A percentile compares a stretch with the other conserved stretches of the same genome.
Evolutionary conservation across 2,797 vertebrate genomes (phyloP).

Genomic region (Macroramphosus scolopax): DNA sequence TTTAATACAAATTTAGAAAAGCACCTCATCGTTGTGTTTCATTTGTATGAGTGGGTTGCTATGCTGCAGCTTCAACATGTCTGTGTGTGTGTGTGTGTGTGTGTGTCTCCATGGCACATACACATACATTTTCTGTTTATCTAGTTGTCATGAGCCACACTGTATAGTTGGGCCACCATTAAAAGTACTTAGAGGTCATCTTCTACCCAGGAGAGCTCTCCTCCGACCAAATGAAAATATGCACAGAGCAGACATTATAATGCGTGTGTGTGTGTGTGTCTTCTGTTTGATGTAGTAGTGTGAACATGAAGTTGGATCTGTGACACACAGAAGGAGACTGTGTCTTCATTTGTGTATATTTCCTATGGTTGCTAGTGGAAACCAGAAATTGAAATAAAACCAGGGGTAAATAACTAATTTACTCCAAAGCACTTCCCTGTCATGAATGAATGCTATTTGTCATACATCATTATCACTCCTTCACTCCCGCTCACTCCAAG

Average conservation of each 20-base stretch:
- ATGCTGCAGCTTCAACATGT: slow-evolving; percentile 45
- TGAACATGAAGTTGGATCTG: slow-evolving; percentile 42
- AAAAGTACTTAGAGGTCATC: slow-evolving; percentile 38
- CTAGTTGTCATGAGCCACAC: slow-evolving; percentile 63
- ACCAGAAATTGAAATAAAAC: slow-evolving; percentile 49
- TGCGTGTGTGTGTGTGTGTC: slow-evolving; percentile 5
- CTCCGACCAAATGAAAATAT: slow-evolving; percentile 19
- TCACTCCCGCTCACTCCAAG: too few relatives aligned
- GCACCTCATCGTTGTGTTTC: slow-evolving; percentile 20
- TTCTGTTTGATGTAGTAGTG: slow-evolving; percentile 54
- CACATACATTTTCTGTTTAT: slow-evolving; percentile 45
- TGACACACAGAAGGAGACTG: slow-evolving; percentile 10
- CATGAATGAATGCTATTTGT: slow-evolving; percentile 46
- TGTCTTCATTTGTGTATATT: slow-evolving; percentile 51
- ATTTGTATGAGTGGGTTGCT: slow-evolving; percentile 57
- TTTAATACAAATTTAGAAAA: slow-evolving; percentile 26
- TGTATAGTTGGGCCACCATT: slow-evolving; percentile 24
- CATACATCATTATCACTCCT: too few relatives aligned
- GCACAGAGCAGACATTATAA: slow-evolving; percentile 13
- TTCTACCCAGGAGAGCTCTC: too few relatives aligned
- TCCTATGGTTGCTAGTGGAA: slow-evolving; percentile 59
- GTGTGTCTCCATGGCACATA: slow-evolving; percentile 9
- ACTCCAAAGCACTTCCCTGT: slow-evolving; percentile 40
- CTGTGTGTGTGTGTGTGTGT: slow-evolving; percentile 17
- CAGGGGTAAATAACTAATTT: slow-evolving; percentile 42